phyloP scores from a whole-genome alignment of 2,113 vertebrate species.

The Oreocharis arfaki region DNA sequence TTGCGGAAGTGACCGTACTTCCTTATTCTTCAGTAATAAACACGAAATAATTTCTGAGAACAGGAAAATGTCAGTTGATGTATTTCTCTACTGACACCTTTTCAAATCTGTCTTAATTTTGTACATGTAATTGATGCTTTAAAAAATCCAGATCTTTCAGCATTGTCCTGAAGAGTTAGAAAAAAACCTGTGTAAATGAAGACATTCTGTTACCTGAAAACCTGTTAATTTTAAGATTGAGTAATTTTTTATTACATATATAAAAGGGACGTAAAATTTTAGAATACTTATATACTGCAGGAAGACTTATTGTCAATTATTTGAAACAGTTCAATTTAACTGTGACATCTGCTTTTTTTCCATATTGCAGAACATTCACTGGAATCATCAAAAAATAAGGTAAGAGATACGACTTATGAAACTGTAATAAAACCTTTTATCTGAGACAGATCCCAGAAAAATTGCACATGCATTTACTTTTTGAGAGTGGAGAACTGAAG shows the following conservation, averaged over 20 bases:
- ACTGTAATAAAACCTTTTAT: not conserved
- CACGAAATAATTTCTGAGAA: not conserved
- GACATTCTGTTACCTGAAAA: not conserved
- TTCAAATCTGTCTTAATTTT: not conserved
- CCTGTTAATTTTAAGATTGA: not conserved
- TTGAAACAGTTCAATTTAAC: not conserved
- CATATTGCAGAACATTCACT: slow-evolving; percentile 84
- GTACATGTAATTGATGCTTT: not conserved
- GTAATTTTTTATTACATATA: not conserved
- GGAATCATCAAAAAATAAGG: slow-evolving; percentile 88
- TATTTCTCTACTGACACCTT: not conserved
- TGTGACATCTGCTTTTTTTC: not conserved
- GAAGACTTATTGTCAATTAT: not conserved
- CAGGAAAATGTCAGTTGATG: accelerated
- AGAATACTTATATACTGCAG: not conserved
- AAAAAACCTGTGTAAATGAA: not conserved
- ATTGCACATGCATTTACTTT: not conserved
- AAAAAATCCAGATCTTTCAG: not conserved
- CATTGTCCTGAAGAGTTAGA: not conserved
- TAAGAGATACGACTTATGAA: slow-evolving; percentile 57
- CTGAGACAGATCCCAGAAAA: not conserved
- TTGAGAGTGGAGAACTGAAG: not conserved
- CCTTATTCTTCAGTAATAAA: not conserved
- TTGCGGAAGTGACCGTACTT: not conserved
- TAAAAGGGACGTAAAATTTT: not conserved